These are phyloP conservation scores for Tenthredo livida DNA, from an alignment of 2,888 invertebrate species.

Conservation along the genomic window DNA sequence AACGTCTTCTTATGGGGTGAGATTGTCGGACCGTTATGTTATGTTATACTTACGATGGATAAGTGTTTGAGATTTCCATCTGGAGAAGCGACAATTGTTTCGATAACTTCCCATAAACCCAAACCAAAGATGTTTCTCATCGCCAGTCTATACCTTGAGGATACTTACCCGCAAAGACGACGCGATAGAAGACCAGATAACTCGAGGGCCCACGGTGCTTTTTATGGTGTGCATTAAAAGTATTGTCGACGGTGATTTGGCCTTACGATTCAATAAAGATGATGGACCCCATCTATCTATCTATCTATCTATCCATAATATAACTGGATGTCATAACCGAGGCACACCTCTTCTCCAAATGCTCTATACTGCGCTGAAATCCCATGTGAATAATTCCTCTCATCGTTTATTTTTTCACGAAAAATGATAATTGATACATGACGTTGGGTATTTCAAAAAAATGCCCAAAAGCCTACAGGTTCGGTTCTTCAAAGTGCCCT, in stretches of 20 bases:
- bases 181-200: background rate
- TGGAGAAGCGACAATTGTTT: constrained; percentile 4
- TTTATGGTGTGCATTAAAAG: constrained; percentile 38
- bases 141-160: background rate
- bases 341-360: background rate
- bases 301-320: background rate
- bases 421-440: background rate
- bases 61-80: constrained; percentile 2
- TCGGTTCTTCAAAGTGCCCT: background rate
- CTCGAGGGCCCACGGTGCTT: background rate
- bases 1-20: background rate
- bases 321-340: constrained; percentile 25
- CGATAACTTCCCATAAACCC: constrained; percentile 40
- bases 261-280: constrained; percentile 33
- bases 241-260: constrained; percentile 24
- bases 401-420: background rate
- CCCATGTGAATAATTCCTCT: background rate
- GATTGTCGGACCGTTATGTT: background rate
- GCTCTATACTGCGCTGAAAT: background rate
- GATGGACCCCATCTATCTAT: background rate
- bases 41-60: background rate
- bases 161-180: background rate
- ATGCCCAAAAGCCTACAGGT: too few relatives aligned
- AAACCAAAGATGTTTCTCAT: background rate
- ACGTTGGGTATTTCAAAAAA: background rate